Conservation (phyloP, 2,888 invertebrate genomes). For the Neuroscelio doddi region DNA sequence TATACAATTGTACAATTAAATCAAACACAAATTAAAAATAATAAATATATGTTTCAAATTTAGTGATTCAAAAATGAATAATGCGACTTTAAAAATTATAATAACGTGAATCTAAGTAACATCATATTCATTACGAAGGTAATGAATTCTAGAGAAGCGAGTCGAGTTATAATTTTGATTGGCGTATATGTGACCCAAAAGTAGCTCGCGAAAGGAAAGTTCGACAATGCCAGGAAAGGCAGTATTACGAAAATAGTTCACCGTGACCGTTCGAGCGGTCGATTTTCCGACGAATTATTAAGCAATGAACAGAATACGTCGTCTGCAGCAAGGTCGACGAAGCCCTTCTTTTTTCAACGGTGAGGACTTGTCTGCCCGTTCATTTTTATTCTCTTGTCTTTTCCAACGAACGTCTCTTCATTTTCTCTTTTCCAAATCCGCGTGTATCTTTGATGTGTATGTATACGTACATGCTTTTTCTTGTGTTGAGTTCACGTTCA, state of each 20-base stretch:
- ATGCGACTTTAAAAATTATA: too few relatives aligned
- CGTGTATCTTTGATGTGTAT: not conserved
- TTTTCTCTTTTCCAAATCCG: constrained; percentile 10
- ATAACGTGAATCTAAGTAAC: too few relatives aligned
- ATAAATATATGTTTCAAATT: too few relatives aligned
- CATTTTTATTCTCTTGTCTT: constrained; percentile 16
- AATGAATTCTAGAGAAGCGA: too few relatives aligned
- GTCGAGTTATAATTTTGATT: too few relatives aligned
- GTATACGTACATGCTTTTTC: not conserved
- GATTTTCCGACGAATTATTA: constrained; percentile 57
- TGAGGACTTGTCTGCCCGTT: too few relatives aligned
- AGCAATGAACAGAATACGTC: constrained; percentile 40
- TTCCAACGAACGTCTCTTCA: too few relatives aligned
- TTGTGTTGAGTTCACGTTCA: constrained; percentile 6
- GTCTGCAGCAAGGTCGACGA: constrained; percentile 24
- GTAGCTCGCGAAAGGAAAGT: constrained; percentile 14
- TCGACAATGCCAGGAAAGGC: constrained; percentile 49
- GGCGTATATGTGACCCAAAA: not conserved
- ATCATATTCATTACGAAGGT: too few relatives aligned
- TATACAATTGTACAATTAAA: too few relatives aligned
- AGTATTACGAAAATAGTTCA: constrained; percentile 56
- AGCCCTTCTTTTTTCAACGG: constrained; percentile 15
- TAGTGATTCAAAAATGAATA: too few relatives aligned
- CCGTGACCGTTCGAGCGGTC: constrained; percentile 58
- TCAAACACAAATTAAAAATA: too few relatives aligned